A percentile compares a stretch with the other conserved stretches of the same genome.
Evolutionary conservation across 2,888 invertebrate genomes (phyloP).

Genomic region (Aspidiotus destructor): DNA sequence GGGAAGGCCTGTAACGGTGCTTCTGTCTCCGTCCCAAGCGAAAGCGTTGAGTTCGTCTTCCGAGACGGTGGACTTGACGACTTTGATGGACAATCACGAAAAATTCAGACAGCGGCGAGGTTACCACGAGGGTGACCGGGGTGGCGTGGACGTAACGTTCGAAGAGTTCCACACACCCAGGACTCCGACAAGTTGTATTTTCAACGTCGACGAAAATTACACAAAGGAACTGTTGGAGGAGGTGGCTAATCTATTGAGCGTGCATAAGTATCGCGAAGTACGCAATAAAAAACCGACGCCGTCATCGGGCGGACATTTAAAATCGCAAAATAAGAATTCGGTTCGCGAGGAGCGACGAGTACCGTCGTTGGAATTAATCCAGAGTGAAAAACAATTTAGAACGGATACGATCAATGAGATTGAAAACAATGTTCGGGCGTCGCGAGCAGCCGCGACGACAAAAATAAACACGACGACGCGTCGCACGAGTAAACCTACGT

Average conservation of each 20-base stretch:
- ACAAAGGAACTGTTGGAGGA: slow-evolving; percentile 37
- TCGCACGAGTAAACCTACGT: neutral
- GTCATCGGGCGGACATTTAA: neutral
- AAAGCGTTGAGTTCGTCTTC: slow-evolving; percentile 46
- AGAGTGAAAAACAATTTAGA: slow-evolving; percentile 21
- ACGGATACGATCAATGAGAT: slow-evolving; percentile 18
- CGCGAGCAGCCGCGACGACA: slow-evolving; percentile 4
- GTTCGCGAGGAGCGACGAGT: neutral
- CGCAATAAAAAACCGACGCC: slow-evolving; percentile 41
- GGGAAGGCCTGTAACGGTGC: slow-evolving; percentile 6
- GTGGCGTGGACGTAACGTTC: neutral
- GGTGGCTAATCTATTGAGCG: slow-evolving; percentile 37
- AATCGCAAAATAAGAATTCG: neutral
- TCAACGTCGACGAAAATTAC: slow-evolving; percentile 28
- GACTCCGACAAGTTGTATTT: slow-evolving; percentile 31
- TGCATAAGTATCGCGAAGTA: slow-evolving; percentile 37
- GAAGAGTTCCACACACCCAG: slow-evolving; percentile 27
- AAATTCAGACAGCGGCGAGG: slow-evolving; percentile 56
- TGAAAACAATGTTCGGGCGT: slow-evolving; percentile 6
- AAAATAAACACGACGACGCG: slow-evolving; percentile 17
- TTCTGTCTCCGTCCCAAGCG: slow-evolving; percentile 56
- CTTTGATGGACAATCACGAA: slow-evolving; percentile 56
- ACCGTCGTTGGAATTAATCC: slow-evolving; percentile 24
- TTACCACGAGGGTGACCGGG: slow-evolving; percentile 43
- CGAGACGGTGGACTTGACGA: slow-evolving; percentile 46